Evolutionary conservation across 2,888 invertebrate genomes (phyloP).

Genomic region (Ophioninae sp.): DNA sequence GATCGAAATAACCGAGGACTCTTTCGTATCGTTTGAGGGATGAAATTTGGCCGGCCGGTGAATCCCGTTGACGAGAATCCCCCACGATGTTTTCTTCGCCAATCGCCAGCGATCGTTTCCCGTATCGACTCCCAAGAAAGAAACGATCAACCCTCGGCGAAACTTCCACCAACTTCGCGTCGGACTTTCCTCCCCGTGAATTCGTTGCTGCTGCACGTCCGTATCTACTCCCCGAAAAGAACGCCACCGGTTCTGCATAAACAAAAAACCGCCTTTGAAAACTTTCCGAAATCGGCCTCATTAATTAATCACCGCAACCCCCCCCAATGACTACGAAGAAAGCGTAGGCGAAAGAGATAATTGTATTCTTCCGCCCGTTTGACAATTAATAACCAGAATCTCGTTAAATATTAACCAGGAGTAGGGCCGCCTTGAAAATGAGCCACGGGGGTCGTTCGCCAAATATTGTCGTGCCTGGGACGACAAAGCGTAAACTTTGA

Average conservation of each 20-base stretch:
- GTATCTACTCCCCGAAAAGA: slow-evolving; percentile 72
- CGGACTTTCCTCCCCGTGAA: slow-evolving; percentile 49
- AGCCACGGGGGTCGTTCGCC: slow-evolving; percentile 14
- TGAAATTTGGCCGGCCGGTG: slow-evolving; percentile 10
- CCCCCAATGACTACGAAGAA: background rate
- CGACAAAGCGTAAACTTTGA: background rate
- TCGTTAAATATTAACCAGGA: slow-evolving; percentile 42
- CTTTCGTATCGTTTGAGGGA: background rate
- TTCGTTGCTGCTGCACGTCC: slow-evolving; percentile 67
- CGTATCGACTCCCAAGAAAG: slow-evolving; percentile 78
- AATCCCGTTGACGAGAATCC: slow-evolving; percentile 60
- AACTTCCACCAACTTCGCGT: slow-evolving; percentile 66
- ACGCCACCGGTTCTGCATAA: slow-evolving; percentile 47
- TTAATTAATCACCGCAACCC: background rate
- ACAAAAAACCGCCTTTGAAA: background rate
- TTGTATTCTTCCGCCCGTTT: slow-evolving; percentile 9
- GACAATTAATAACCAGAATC: slow-evolving; percentile 42
- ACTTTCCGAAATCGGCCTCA: background rate
- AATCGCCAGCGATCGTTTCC: slow-evolving; percentile 70
- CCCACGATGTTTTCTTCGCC: slow-evolving; percentile 12
- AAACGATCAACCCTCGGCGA: slow-evolving; percentile 75
- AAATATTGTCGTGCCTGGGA: slow-evolving; percentile 8
- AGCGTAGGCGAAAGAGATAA: background rate
- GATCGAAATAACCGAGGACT: background rate
- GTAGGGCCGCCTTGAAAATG: slow-evolving; percentile 8